These are phyloP conservation scores for Arbacia lixula DNA, from an alignment of 53 echinoderm and acorn worm species.

Conservation along the genomic window DNA sequence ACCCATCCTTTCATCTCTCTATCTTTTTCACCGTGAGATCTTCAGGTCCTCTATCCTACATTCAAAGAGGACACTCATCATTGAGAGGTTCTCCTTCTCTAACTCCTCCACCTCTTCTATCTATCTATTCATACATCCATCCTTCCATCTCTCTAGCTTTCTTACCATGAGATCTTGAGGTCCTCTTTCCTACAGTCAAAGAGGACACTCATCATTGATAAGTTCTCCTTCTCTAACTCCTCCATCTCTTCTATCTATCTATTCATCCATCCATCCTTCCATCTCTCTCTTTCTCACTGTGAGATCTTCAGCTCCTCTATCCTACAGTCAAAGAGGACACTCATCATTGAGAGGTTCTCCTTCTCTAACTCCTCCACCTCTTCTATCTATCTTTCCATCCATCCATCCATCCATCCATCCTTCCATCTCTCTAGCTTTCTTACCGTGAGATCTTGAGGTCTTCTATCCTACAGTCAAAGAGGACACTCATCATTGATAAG, in stretches of 20 bases:
- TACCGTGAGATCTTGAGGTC: conserved; percentile 99
- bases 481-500: conserved; percentile 84
- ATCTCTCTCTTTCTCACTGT: no score
- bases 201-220: conserved; percentile 87
- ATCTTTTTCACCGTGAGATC: conserved; percentile 89
- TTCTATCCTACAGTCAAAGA: conserved; percentile 95
- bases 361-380: conserved; percentile 76
- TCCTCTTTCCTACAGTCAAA: conserved; percentile 97
- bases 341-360: conserved; percentile 85
- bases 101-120: conserved; percentile 67
- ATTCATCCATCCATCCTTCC: no score
- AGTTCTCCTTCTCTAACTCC: conserved; percentile 79
- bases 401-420: no score
- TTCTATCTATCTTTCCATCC: no score
- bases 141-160: no score
- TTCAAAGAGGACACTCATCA: conserved; percentile 89
- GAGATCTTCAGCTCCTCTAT: conserved; percentile 92
- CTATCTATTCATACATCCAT: no score
- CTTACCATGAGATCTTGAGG: conserved; percentile 96
- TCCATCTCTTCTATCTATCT: no score
- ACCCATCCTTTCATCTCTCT: no score
- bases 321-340: conserved; percentile 83
- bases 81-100: conserved; percentile 76
- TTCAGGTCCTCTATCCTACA: conserved; percentile 88
- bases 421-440: no score